A percentile compares a stretch with the other conserved stretches of the same genome.
These are phyloP conservation scores for Oxyura jamaicensis DNA, from an alignment of 2,113 vertebrate species.

Conservation along the genomic window DNA sequence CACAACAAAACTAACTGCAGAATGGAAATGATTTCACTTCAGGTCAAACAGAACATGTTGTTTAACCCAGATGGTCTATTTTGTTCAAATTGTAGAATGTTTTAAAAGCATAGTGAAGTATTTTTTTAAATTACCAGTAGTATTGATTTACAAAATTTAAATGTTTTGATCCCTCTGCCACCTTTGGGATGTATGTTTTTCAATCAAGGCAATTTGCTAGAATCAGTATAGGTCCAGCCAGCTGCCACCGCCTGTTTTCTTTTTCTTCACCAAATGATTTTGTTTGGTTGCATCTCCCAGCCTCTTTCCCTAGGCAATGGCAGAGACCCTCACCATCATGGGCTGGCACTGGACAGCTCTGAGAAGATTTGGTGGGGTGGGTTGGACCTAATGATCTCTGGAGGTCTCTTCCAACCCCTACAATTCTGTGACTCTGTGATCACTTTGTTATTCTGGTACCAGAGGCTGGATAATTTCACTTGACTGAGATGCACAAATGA, in stretches of 20 bases:
- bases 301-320: neutral
- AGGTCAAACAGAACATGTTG: neutral
- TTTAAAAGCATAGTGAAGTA: neutral
- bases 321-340: neutral
- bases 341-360: neutral
- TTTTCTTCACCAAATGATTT: neutral
- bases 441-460: neutral
- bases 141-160: neutral
- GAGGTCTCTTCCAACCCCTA: too few species aligned
- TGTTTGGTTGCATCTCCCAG: neutral
- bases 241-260: neutral
- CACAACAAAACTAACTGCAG: neutral
- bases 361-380: neutral
- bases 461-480: neutral
- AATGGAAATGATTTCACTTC: neutral
- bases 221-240: neutral
- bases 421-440: neutral
- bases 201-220: neutral
- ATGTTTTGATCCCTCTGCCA: rapidly evolving
- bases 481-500: neutral
- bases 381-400: too few species aligned
- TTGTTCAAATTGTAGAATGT: neutral
- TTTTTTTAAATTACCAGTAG: neutral
- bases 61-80: neutral
- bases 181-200: neutral